Conservation (phyloP, 2,888 invertebrate species). For the Dasypolia templi region DNA sequence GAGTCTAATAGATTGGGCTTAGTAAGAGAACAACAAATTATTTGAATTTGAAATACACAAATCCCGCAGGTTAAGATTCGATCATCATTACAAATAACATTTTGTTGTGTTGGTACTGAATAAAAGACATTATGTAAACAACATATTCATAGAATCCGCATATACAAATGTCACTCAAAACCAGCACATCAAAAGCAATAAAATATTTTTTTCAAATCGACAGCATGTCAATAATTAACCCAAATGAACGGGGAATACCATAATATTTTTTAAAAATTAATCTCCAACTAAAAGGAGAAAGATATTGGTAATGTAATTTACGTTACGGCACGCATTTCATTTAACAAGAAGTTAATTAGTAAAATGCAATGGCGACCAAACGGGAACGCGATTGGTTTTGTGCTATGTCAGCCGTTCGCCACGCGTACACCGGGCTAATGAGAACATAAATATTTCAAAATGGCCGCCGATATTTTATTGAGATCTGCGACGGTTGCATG, state of each 20-base stretch:
- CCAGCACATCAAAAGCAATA: not conserved
- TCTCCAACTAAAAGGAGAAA: slow-evolving; percentile 61
- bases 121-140: too few relatives aligned
- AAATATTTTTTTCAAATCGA: slow-evolving; percentile 22
- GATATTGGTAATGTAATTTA: slow-evolving; percentile 65
- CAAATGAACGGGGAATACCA: not conserved
- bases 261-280: slow-evolving; percentile 48
- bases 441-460: slow-evolving; percentile 83
- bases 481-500: slow-evolving; percentile 69
- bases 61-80: too few relatives aligned
- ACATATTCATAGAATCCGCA: not conserved
- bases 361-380: slow-evolving; percentile 75
- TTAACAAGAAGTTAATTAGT: slow-evolving; percentile 80
- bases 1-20: too few relatives aligned
- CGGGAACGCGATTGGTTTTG: slow-evolving; percentile 75
- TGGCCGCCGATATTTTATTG: slow-evolving; percentile 79
- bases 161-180: slow-evolving; percentile 7
- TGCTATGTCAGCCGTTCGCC: slow-evolving; percentile 76
- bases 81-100: too few relatives aligned
- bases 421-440: slow-evolving; percentile 76
- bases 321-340: slow-evolving; percentile 58
- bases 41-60: too few relatives aligned
- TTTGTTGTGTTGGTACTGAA: too few relatives aligned
- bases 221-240: slow-evolving; percentile 15
- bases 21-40: too few relatives aligned